These are phyloP conservation scores for Hemitrygon akajei DNA, from an alignment of 2,797 vertebrate species.

Conservation along the genomic window DNA sequence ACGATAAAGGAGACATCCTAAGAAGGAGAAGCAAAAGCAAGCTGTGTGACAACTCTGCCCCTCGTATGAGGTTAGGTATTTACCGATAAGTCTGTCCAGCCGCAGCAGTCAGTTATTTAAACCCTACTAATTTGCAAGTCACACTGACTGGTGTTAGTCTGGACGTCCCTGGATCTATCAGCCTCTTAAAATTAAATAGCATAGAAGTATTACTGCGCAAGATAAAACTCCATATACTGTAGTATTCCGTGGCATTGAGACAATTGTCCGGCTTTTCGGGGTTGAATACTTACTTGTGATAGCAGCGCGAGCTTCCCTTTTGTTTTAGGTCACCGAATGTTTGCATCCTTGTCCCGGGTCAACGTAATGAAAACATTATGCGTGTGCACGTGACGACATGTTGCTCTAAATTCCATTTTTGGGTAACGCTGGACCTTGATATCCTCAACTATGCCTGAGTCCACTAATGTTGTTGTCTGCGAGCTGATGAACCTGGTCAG, in stretches of 20 bases:
- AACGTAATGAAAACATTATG: not conserved
- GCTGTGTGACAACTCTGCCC: too few relatives aligned
- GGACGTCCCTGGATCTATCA: not conserved
- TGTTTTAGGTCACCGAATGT: not conserved
- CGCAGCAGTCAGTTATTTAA: not conserved
- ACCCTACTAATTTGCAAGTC: not conserved
- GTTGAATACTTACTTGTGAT: not conserved
- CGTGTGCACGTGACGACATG: not conserved
- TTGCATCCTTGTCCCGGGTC: too few relatives aligned
- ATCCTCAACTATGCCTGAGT: too few relatives aligned
- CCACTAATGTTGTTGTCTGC: not conserved
- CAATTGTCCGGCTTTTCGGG: not conserved
- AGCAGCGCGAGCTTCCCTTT: not conserved
- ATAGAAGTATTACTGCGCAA: not conserved
- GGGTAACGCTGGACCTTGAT: not conserved
- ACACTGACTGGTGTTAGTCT: not conserved
- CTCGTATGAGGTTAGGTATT: too few relatives aligned
- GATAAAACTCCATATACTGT: not conserved
- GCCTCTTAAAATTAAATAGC: too few relatives aligned
- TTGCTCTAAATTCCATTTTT: not conserved
- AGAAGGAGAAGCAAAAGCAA: not conserved
- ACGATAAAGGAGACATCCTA: not conserved
- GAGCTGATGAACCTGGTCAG: not conserved
- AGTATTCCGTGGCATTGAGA: not conserved
- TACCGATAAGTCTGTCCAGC: not conserved